A percentile compares a stretch with the other conserved stretches of the same genome.
phyloP scores from a whole-genome alignment of 2,797 vertebrate genomes.

The Mastacembelus armatus region DNA sequence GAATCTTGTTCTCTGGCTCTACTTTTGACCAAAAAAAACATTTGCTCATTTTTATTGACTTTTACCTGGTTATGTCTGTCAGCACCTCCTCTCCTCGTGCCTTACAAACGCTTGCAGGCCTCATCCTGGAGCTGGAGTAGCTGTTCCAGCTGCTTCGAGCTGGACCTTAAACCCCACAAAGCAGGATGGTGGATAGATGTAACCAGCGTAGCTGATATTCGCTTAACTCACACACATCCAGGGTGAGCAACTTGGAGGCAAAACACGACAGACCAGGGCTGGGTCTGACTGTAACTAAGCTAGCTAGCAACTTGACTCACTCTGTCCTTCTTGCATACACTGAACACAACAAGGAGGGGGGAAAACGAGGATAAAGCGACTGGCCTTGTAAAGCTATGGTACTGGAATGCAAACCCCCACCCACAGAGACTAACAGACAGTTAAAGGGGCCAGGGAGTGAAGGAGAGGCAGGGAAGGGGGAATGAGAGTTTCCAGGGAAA shows the following conservation, averaged over 20 bases:
- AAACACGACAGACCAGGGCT: conserved; percentile 42
- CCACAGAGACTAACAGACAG: conserved; percentile 76
- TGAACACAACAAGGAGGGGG: conserved; percentile 61
- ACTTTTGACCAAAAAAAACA: conserved; percentile 27
- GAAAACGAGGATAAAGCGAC: conserved; percentile 74
- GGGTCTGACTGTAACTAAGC: conserved; percentile 54
- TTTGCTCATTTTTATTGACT: conserved; percentile 48
- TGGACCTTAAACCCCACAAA: conserved; percentile 62
- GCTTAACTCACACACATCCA: conserved; percentile 41
- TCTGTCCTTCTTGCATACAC: conserved; percentile 51
- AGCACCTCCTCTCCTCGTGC: conserved; percentile 56
- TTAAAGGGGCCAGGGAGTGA: conserved; percentile 72
- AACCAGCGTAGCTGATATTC: conserved; percentile 37
- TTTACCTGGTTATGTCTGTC: conserved; percentile 61
- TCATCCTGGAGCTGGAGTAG: conserved; percentile 75
- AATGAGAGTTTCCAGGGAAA: conserved; percentile 49
- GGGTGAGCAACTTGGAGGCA: conserved; percentile 28
- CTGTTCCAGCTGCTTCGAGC: conserved; percentile 45
- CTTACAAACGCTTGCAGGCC: conserved; percentile 68
- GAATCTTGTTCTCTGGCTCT: conserved; percentile 1
- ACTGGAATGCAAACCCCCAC: conserved; percentile 84
- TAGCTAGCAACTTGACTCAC: conserved; percentile 63
- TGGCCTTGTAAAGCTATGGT: conserved; percentile 84
- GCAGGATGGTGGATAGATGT: conserved; percentile 30
- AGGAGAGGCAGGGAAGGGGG: conserved; percentile 53